Evolutionary conservation across 2,888 invertebrate genomes (phyloP).

Genomic region (Pterobdella sp.): DNA sequence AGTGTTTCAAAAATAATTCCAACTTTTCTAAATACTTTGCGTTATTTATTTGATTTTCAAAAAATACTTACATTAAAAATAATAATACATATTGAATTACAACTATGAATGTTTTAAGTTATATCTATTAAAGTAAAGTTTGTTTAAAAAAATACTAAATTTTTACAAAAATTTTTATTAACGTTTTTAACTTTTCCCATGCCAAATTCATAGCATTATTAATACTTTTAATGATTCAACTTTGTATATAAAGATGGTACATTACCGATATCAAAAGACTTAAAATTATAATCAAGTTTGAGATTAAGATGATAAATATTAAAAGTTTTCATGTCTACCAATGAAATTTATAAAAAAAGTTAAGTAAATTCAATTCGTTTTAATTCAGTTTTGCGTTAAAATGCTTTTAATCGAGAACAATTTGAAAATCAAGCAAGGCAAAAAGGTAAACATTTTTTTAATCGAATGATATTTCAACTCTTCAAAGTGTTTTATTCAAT

Average conservation of each 20-base stretch:
- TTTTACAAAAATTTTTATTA: no score
- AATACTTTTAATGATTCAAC: background rate
- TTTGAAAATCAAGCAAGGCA: background rate
- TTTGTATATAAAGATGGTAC: background rate
- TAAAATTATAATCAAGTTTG: background rate
- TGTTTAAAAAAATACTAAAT: no score
- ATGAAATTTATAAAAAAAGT: background rate
- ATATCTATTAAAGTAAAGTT: no score
- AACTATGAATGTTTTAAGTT: no score
- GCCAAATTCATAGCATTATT: no score
- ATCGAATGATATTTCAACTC: background rate
- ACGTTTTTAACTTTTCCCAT: no score
- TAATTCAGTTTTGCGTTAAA: background rate
- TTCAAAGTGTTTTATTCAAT: background rate
- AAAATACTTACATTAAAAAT: background rate
- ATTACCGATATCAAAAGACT: background rate
- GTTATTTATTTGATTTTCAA: background rate
- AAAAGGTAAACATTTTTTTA: background rate
- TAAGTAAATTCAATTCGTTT: background rate
- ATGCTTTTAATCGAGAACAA: constrained; percentile 10
- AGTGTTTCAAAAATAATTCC: no score
- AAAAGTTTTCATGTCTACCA: background rate
- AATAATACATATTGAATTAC: no score
- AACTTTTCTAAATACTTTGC: no score
- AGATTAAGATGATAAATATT: constrained; percentile 3